These are phyloP conservation scores for Pipistrellus nathusii DNA, from an alignment of 2,797 vertebrate genomes.

Conservation along the genomic window DNA sequence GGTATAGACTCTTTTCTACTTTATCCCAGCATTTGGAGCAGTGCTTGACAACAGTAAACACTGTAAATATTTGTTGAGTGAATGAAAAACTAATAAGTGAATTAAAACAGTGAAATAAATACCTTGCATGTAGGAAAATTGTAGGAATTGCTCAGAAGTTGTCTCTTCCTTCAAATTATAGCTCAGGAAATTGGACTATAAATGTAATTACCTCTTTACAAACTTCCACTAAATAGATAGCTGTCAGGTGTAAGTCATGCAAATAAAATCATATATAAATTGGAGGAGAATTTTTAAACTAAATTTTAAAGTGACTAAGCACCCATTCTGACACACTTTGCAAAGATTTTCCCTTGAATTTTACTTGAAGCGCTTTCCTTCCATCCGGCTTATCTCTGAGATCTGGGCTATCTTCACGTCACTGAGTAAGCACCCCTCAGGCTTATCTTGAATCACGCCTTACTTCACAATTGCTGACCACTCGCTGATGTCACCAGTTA, in stretches of 20 bases:
- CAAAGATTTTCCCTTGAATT: neutral
- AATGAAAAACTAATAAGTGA: neutral
- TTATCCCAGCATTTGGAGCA: neutral
- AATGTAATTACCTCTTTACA: neutral
- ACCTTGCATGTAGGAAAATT: neutral
- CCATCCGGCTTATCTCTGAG: neutral
- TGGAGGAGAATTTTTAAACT: neutral
- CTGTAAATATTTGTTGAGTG: neutral
- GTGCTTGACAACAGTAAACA: neutral
- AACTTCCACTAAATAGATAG: neutral
- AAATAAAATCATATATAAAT: conserved; percentile 41
- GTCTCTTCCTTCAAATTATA: conserved; percentile 33
- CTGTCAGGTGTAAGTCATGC: conserved; percentile 12
- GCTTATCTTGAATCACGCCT: neutral
- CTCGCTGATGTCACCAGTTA: neutral
- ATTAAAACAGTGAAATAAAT: conserved; percentile 10
- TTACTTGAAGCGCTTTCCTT: conserved; percentile 8
- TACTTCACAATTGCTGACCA: neutral
- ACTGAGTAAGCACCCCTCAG: neutral
- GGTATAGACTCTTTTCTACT: neutral
- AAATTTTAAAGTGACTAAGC: neutral
- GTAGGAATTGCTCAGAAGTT: neutral
- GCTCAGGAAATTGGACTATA: conserved; percentile 3
- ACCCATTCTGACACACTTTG: neutral
- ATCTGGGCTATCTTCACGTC: neutral